Conservation (phyloP, 2,888 invertebrate species). For the Ellobium chinense region DNA sequence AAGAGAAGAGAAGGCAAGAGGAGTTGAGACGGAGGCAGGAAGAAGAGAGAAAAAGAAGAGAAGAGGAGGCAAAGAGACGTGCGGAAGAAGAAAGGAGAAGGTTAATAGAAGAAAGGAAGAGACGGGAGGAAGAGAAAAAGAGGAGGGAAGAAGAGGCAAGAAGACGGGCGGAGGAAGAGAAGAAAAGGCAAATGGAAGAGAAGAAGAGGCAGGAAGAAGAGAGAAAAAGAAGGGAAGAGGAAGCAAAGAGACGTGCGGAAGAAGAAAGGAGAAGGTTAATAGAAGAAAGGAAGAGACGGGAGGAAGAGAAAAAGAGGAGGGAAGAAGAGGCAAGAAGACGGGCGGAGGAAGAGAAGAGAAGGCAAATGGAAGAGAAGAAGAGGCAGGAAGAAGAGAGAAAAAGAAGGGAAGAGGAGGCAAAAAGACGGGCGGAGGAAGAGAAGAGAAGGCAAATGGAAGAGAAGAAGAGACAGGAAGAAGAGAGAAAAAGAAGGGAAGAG, state of each 20-base stretch:
- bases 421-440: no score
- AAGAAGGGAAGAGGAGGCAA: no score
- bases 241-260: neutral
- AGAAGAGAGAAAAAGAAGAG: neutral
- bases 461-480: no score
- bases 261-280: neutral
- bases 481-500: no score
- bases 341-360: no score
- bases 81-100: neutral
- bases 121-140: neutral
- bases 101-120: neutral
- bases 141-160: neutral
- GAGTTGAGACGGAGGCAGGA: neutral
- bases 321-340: neutral
- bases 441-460: no score
- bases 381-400: no score
- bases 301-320: no score
- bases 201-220: neutral
- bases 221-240: neutral
- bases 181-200: neutral
- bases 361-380: no score
- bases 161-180: neutral
- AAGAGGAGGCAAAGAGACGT: neutral
- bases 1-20: neutral
- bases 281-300: no score